Evolutionary conservation across 1,140 invertebrate genomes (phyloP).

Genomic region (Oncopodura yosiiana): DNA sequence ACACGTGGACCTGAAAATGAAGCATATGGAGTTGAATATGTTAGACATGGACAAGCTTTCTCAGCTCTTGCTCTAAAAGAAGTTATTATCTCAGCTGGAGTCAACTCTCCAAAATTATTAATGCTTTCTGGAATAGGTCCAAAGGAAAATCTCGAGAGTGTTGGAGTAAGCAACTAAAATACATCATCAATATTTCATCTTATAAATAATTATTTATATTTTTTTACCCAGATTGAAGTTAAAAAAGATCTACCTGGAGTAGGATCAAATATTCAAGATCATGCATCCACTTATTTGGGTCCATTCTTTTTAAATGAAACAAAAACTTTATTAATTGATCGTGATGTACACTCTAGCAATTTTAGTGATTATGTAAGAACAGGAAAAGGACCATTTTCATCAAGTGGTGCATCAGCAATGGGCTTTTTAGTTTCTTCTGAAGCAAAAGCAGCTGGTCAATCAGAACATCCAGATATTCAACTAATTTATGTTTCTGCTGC

Average conservation of each 20-base stretch:
- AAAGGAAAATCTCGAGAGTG: background rate
- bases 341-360: background rate
- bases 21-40: constrained; percentile 11
- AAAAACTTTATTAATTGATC: background rate
- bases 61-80: background rate
- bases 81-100: constrained; percentile 6
- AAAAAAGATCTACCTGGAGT: constrained; percentile 9
- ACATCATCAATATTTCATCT: too few relatives aligned
- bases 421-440: constrained; percentile 17
- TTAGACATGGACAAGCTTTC: background rate
- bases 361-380: background rate
- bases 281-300: background rate
- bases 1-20: too few relatives aligned
- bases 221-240: background rate
- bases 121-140: constrained; percentile 7
- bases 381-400: background rate
- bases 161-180: constrained; percentile 5
- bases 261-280: constrained; percentile 6
- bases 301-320: constrained; percentile 8
- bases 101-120: constrained; percentile 1
- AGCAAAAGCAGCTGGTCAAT: constrained; percentile 8
- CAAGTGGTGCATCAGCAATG: constrained; percentile 12
- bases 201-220: background rate
- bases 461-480: constrained; percentile 23
- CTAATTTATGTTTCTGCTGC: background rate